phyloP scores from a whole-genome alignment of 1,140 invertebrate species.

The Brachionus asplanchnoidis region DNA sequence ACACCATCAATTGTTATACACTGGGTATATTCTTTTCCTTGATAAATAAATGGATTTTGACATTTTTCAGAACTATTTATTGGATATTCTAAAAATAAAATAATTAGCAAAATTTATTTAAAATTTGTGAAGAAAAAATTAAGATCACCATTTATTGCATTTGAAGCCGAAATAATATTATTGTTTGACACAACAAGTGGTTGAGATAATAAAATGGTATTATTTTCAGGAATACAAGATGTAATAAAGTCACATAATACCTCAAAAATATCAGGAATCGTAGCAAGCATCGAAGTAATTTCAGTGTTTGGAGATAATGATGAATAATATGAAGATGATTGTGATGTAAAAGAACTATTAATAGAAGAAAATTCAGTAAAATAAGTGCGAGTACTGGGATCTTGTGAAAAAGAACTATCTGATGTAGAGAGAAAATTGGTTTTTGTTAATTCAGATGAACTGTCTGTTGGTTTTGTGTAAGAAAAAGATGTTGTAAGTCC shows the following conservation, averaged over 20 bases:
- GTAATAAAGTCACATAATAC: neutral
- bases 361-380: too few species aligned
- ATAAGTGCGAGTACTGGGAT: too few species aligned
- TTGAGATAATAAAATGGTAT: neutral
- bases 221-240: neutral
- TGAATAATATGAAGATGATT: too few species aligned
- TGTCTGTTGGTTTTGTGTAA: too few species aligned
- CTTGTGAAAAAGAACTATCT: too few species aligned
- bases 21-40: neutral
- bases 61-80: neutral
- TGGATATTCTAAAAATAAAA: neutral
- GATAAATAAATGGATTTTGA: neutral
- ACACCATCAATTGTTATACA: neutral
- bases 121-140: too few species aligned
- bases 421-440: too few species aligned
- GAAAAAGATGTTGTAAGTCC: too few species aligned
- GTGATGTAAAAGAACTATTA: too few species aligned
- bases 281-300: neutral
- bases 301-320: too few species aligned
- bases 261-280: neutral
- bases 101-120: too few species aligned
- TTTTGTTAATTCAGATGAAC: too few species aligned
- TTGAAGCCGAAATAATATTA: neutral
- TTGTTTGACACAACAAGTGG: neutral
- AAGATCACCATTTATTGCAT: neutral